Base-by-base conservation (phyloP, 2,888 invertebrate genomes). In the Scrobipalpa atriplicella region DNA sequence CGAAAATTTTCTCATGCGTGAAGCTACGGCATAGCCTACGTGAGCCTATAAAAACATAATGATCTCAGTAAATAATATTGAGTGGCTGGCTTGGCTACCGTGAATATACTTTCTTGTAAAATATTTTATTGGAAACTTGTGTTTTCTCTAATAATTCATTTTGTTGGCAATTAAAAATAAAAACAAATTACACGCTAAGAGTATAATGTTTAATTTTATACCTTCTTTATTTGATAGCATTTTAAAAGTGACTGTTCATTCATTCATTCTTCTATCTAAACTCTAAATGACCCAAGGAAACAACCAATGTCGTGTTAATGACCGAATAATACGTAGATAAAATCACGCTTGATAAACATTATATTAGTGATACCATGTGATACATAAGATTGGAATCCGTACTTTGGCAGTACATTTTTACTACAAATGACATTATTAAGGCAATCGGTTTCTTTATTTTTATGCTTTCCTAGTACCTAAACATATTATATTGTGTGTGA, bases 341-440 rank as follows among this genome's bases (percentile, higher is more conserved):
- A 18, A 19, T 54, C 16, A 16, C 21, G 54, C 18, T 10, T 11
- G 3, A 54, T 11, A 54, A 54, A 54, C 11, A 54, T 54, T 21
- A 21, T 19, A 21, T 58, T n/a, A n/a, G n/a, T 58, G 58, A 36
- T 29, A 58, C 58, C 36, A n/a, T 7, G n/a, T 58, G 58, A 36
- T 29, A 58, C 58, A 13, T 36, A 36, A 8, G 19, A n/a, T 36
- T 19, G 58, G 58, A 29, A 58, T 36, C 2, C 19, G 10, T 2
- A 54, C 18, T 54, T 47, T 47, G 47, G 47, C 16, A 21, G 54
- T 18, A 2, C 1, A 54, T 21, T 54, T 54, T 71, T 73, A 69
- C 69, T 74, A 77, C 76, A 71, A 75, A 84, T 81, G 81, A 83
- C 78, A 81, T 83, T 82, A 84, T 85, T 83, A 82, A 80, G 77